Base-by-base conservation (phyloP, 2,797 vertebrate species). In the Bufotes viridis region DNA sequence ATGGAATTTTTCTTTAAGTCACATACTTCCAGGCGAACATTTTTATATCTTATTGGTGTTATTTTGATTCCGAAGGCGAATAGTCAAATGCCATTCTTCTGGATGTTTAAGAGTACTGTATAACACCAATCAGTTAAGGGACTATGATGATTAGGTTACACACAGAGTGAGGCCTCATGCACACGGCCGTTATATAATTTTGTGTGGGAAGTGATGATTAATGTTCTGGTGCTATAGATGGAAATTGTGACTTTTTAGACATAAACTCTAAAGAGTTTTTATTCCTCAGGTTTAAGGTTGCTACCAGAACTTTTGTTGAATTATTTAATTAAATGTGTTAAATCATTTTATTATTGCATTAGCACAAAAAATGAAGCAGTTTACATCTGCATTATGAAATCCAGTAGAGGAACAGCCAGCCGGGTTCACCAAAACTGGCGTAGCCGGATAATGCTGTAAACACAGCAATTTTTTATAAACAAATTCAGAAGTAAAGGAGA, bases 121-220 rank as follows among this genome's bases (percentile, higher is more conserved):
- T 24, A 87, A 74, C 74, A 60, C 61, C 51, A 86, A 82, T 86
- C 84, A 86, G 29, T 70, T 58, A 51, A 14, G 17, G 60, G 69
- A 53, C 17, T 24, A 18, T 34, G n/a, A 72, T 81, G 84, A 89
- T 86, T 78, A 86, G 88, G 79, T 76, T 51, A 53, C 88, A 78
- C 80, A 82, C 72, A 82, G 84, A 69, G 88, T 74, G 51, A 79
- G 34, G 2, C 29, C 29, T 34, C 3, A 34, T 34, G 29, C 29
- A 34, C 29, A 34, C 29, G 3, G 29, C 29, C 29, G 2, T 34
- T n/a, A n/a, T n/a, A n/a, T n/a, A n/a, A n/a, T 74, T 72, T n/a
- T 84, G 57, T 63, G 70, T 76, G 70, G 70, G 82, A 76, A 57
- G 42, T 42, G 76, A 7, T 7, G 72, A 76, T 49, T 20, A 75